Conservation (phyloP, 2,113 vertebrate genomes). For the Apeltes quadracus region DNA sequence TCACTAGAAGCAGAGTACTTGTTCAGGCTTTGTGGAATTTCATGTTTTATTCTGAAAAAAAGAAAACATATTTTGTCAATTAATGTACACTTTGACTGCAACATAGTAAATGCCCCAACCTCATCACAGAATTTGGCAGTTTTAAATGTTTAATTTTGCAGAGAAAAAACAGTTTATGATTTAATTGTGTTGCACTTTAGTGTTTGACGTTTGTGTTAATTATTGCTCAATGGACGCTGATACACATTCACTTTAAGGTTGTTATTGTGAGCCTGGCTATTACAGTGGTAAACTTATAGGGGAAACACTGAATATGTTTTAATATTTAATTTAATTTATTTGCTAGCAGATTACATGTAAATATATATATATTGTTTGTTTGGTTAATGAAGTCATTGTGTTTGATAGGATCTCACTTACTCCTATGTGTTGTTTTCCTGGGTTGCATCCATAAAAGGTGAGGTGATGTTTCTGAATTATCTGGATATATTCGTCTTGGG, state of each 20-base stretch:
- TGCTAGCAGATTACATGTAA: neutral
- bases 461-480: neutral
- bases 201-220: neutral
- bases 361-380: neutral
- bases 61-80: neutral
- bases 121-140: neutral
- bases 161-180: neutral
- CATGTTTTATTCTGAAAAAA: neutral
- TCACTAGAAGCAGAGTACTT: neutral
- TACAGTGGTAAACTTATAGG: too few species aligned
- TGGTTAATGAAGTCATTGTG: neutral
- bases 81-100: neutral
- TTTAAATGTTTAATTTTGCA: neutral
- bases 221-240: neutral
- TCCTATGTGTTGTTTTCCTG: too few species aligned
- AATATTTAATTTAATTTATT: neutral
- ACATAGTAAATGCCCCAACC: neutral
- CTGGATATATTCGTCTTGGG: neutral
- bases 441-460: neutral
- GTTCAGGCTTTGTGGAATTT: neutral
- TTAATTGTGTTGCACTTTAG: slow-evolving; percentile 4
- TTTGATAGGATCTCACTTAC: too few species aligned
- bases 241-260: neutral
- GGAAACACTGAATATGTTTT: neutral
- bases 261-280: neutral